Evolutionary conservation across 2,888 invertebrate species (phyloP).

Genomic region (Bellardia pandia): DNA sequence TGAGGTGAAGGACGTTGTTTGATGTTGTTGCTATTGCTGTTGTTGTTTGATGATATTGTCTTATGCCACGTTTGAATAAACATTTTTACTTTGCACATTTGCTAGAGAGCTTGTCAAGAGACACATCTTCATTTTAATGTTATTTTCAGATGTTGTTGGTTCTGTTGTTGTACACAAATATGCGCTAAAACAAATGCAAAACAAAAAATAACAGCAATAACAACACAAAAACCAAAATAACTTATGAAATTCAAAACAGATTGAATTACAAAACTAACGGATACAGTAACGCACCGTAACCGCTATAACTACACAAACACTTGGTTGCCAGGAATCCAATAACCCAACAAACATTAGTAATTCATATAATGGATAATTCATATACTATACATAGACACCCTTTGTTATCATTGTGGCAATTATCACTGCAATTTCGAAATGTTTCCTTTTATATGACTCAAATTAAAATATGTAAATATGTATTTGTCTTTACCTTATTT

Average conservation of each 20-base stretch:
- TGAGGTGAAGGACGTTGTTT: constrained; percentile 72
- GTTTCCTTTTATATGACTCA: constrained; percentile 34
- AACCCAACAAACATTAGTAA: constrained; percentile 37
- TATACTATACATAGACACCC: too few species aligned
- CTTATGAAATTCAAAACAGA: constrained; percentile 61
- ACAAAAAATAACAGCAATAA: background rate
- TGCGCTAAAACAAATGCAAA: constrained; percentile 51
- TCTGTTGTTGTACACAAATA: constrained; percentile 43
- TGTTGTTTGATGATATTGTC: background rate
- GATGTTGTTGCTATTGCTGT: background rate
- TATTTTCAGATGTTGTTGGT: constrained; percentile 17
- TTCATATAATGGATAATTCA: too few species aligned
- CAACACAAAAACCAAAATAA: background rate
- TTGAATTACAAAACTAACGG: constrained; percentile 73
- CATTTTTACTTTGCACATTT: constrained; percentile 39
- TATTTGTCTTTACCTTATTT: constrained; percentile 20
- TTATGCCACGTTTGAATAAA: constrained; percentile 51
- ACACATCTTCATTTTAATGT: constrained; percentile 42
- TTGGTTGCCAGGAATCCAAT: background rate
- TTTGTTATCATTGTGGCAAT: background rate
- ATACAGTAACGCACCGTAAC: constrained; percentile 64
- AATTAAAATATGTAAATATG: too few species aligned
- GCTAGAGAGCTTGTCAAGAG: constrained; percentile 16
- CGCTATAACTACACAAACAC: constrained; percentile 1
- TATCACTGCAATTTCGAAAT: background rate